A percentile compares a stretch with the other conserved stretches of the same genome.
Conservation (phyloP, 1,140 invertebrate genomes). For the Tachypleus tridentatus region DNA sequence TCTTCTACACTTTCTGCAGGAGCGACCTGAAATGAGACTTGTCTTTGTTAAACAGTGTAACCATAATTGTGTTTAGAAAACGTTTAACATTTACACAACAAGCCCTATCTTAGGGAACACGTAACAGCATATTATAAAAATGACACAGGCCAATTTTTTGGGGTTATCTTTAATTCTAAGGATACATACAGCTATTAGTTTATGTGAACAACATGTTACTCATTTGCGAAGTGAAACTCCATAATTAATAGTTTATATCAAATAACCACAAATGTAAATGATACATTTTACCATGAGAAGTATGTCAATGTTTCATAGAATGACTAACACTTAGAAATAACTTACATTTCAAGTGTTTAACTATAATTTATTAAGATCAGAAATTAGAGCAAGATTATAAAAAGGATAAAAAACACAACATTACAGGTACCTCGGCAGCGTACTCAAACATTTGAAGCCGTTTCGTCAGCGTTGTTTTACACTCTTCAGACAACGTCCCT, state of each 20-base stretch:
- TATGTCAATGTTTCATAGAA: too few relatives aligned
- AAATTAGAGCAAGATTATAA: not conserved
- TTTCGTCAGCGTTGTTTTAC: slow-evolving; percentile 59
- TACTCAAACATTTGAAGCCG: slow-evolving; percentile 80
- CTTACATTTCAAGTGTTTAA: not conserved
- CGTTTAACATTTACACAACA: too few relatives aligned
- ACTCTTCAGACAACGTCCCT: slow-evolving; percentile 53
- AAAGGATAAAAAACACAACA: not conserved
- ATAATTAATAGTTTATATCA: not conserved
- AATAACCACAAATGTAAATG: slow-evolving; percentile 4
- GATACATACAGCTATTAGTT: too few relatives aligned
- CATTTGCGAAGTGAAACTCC: too few relatives aligned
- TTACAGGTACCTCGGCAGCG: slow-evolving; percentile 53
- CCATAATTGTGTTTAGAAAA: too few relatives aligned
- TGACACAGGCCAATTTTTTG: too few relatives aligned
- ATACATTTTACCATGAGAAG: too few relatives aligned
- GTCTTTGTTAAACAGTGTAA: not conserved
- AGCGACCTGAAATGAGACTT: slow-evolving; percentile 30
- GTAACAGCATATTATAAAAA: too few relatives aligned
- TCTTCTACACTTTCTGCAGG: slow-evolving; percentile 55
- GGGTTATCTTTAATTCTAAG: too few relatives aligned
- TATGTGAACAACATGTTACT: too few relatives aligned
- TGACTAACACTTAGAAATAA: too few relatives aligned
- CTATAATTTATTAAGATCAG: not conserved
- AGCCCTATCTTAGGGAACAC: too few relatives aligned